phyloP scores from a whole-genome alignment of 2,888 invertebrate species.

The Dryococelus australis region DNA sequence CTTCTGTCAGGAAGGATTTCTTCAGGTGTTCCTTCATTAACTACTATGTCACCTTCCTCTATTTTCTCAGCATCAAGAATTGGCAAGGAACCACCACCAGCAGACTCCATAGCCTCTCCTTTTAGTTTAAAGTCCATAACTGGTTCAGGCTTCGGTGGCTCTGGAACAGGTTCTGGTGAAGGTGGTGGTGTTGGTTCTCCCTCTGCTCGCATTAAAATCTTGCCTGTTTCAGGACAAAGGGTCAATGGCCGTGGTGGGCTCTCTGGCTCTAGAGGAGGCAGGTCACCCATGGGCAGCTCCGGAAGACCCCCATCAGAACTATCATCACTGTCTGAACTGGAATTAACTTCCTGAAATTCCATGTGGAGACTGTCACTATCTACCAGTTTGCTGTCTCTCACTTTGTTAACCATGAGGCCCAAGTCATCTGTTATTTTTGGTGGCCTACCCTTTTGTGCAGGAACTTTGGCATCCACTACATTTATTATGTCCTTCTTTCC shows the following conservation, averaged over 20 bases:
- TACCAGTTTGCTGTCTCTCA: conserved; percentile 57
- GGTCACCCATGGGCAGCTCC: conserved; percentile 43
- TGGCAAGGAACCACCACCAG: conserved; percentile 52
- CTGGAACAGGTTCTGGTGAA: conserved; percentile 58
- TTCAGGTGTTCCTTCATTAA: conserved; percentile 38
- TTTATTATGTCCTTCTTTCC: conserved; percentile 22
- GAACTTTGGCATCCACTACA: conserved; percentile 30
- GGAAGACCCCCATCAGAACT: conserved; percentile 39
- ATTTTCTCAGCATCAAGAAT: conserved; percentile 57
- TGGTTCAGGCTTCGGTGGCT: conserved; percentile 54
- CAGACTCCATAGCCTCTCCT: conserved; percentile 20
- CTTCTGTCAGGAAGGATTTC: conserved; percentile 42
- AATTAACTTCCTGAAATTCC: conserved; percentile 56
- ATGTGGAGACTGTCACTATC: conserved; percentile 59
- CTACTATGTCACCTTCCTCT: neutral
- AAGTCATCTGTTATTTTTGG: neutral
- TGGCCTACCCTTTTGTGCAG: conserved; percentile 30
- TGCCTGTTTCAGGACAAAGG: conserved; percentile 73
- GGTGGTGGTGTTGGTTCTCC: conserved; percentile 65
- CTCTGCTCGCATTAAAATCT: conserved; percentile 66
- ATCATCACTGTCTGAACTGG: conserved; percentile 41
- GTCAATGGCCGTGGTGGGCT: conserved; percentile 74
- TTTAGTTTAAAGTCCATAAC: conserved; percentile 50
- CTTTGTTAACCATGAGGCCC: conserved; percentile 10
- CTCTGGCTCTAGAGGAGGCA: conserved; percentile 65